Base-by-base conservation (phyloP, 2,797 vertebrate genomes). In the Gobionotothen gibberifrons region DNA sequence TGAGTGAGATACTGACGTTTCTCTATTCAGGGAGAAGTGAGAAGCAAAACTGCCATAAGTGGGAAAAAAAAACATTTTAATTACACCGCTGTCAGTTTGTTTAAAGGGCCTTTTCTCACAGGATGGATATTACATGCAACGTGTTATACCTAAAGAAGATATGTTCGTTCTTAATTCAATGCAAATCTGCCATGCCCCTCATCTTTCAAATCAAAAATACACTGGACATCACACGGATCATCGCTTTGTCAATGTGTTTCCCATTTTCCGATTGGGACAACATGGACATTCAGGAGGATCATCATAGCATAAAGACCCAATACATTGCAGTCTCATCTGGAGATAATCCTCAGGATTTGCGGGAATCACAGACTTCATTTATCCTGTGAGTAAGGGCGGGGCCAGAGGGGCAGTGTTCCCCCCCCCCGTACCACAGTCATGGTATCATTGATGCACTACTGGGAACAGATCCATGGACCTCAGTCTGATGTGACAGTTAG, bases 321-420 rank as follows among this genome's bases (percentile, higher is more conserved):
- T 66, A 51, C 53, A 54, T 46, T 77, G 56, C 52, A 60, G 71
- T 53, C 76, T 85, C 78, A 78, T 84, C 53, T 69, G 63, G 63
- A 84, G 81, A 78, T 76, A 75, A 87, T 79, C 55, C 69, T 40
- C 36, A 19, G 67, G 78, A 85, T 84, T 83, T 74, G 58, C 64
- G 54, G 51, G 59, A 84, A 63, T 85, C 75, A 42, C 63, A 51
- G 75, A 54, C 54, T 76, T 69, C 4, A 53, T 75, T 73, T 44
- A 78, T 78, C 49, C 60, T 26, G 59, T 16, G 52, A 78, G 64
- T 17, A 72, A 46, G 29, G 59, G 67, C 6, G 3, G 46, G 53
- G 54, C 54, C 49, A 44, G 1, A 53, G 10, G 36, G 22, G 36
- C 5, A 46, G 15, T 9, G 19, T 13, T 26, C 19, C 16, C 60